A percentile compares a stretch with the other conserved stretches of the same genome.
phyloP scores from a whole-genome alignment of 2,797 vertebrate genomes.

The Avahi laniger region DNA sequence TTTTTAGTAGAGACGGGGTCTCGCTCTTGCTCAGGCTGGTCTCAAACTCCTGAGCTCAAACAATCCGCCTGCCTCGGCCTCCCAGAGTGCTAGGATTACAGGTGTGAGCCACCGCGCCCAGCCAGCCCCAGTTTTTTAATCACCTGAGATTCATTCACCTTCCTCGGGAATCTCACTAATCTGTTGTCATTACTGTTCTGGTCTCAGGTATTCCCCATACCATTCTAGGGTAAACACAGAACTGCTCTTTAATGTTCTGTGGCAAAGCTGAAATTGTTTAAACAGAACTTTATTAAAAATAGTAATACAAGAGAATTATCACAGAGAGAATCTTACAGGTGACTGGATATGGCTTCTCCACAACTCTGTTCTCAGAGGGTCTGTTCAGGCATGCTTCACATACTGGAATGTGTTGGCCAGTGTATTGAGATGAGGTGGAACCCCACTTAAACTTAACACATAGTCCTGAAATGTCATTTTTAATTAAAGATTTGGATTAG shows the following conservation, averaged over 20 bases:
- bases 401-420: neutral
- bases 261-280: constrained; percentile 28
- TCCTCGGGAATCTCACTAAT: neutral
- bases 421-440: neutral
- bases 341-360: neutral
- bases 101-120: too few species aligned
- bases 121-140: neutral
- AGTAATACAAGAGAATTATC: neutral
- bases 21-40: too few species aligned
- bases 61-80: too few species aligned
- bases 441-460: neutral
- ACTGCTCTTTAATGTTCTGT: neutral
- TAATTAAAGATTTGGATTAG: constrained; percentile 17
- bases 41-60: too few species aligned
- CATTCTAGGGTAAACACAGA: neutral
- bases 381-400: neutral
- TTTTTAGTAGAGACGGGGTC: too few species aligned
- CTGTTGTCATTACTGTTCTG: neutral
- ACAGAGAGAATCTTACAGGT: neutral
- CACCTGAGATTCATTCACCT: neutral
- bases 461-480: neutral
- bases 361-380: neutral
- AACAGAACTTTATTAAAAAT: constrained; percentile 38
- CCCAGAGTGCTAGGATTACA: too few species aligned
- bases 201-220: neutral